A percentile compares a stretch with the other conserved stretches of the same genome.
Evolutionary conservation across 2,113 vertebrate species (phyloP).

Genomic region (Vanacampus margaritifer): DNA sequence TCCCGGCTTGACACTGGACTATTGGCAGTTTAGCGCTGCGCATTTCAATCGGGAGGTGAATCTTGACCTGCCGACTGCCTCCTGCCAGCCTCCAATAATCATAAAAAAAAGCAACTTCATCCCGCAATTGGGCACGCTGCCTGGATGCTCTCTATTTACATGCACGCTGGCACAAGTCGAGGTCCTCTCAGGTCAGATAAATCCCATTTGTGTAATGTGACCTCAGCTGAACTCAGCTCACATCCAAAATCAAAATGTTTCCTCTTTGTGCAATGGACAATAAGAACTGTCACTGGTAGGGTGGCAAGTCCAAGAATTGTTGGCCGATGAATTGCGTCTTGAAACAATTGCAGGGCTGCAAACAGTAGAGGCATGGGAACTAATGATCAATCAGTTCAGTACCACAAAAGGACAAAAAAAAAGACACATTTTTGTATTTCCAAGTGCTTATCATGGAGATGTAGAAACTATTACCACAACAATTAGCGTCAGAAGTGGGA

Average conservation of each 20-base stretch:
- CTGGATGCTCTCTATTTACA: constrained; percentile 7
- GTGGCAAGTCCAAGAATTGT: not conserved
- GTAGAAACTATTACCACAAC: too few relatives aligned
- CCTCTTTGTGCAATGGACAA: not conserved
- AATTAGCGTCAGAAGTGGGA: not conserved
- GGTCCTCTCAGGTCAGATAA: not conserved
- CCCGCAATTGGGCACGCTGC: not conserved
- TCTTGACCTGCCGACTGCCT: constrained; percentile 24
- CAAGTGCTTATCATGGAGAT: too few relatives aligned
- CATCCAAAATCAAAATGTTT: not conserved
- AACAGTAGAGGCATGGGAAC: not conserved
- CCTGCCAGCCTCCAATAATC: not conserved
- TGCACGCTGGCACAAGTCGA: not conserved
- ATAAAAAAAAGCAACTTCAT: not conserved
- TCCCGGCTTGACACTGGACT: constrained; percentile 2
- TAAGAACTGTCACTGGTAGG: not conserved
- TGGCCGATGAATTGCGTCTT: not conserved
- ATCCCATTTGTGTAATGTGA: not conserved
- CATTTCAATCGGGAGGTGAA: constrained; percentile 27
- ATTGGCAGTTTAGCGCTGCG: constrained; percentile 13
- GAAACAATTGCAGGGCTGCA: not conserved
- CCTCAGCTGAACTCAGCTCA: not conserved
- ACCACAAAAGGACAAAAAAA: too few relatives aligned
- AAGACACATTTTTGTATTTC: too few relatives aligned
- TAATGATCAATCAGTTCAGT: too few relatives aligned